Evolutionary conservation across 1,140 invertebrate species (phyloP), one percentile per base, ranked within the genome.

Genomic region (Pseudobourletiella spinata): DNA sequence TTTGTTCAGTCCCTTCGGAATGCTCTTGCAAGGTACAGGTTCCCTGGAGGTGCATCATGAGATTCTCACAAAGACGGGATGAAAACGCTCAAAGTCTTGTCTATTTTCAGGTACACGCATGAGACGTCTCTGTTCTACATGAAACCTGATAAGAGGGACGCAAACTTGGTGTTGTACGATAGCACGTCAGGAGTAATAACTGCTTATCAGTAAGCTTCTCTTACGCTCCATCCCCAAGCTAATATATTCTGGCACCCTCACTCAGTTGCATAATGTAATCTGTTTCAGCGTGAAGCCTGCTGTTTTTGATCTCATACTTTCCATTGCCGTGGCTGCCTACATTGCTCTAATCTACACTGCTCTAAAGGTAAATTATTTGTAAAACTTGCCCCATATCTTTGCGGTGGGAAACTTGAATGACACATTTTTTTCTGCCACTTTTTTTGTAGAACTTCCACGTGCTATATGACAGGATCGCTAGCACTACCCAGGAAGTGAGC

Each of bases 261-360:
- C 16, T 58, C 22, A 18, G 14, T 20, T 59, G 42, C 50, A 20
- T n/a, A 32, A 51, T n/a, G n/a, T n/a, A n/a, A n/a, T 43, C 46
- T 48, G 18, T 48, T 57, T 43, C 78, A 91, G 89, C 77, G 94
- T 98, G 3, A 98, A 98, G 74, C 95, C 95, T 66, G 94, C 95
- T 25, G 84, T 97, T 46, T 98, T 98, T 79, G 95, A 98, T 81
- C 83, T 98, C 39, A 87, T 98, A 66, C 80, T 98, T 2, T 95
- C 92, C 8, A 72, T 91, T 60, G 82, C 83, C 29, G 96, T 98
- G 72, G 78, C 84, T 35, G 76, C 82, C 8, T 98, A 98, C 74
- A 79, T 98, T 48, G 80, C 80, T 30, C 64, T 84, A 6, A 80
- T 96, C 14, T 98, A 95, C 75, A 79, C 92, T 46, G 78, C 84